Evolutionary conservation across 2,888 invertebrate genomes (phyloP).

Genomic region (Lasioglossum figueresi): DNA sequence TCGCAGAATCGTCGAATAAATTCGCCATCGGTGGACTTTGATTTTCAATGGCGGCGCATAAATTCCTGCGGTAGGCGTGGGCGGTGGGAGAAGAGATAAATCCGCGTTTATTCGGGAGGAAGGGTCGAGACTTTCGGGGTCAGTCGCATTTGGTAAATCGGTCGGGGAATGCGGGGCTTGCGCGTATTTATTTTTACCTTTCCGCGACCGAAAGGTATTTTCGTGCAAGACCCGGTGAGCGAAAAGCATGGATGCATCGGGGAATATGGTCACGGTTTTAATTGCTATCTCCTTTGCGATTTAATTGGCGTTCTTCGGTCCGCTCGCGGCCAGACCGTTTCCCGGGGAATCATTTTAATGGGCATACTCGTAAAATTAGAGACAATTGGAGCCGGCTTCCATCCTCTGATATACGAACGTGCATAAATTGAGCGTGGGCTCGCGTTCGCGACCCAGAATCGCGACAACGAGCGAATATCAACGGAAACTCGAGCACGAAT

Average conservation of each 20-base stretch:
- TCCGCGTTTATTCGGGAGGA: slow-evolving; percentile 33
- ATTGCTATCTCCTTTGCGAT: slow-evolving; percentile 15
- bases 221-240: background rate
- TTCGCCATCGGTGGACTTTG: background rate
- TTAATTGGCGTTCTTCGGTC: background rate
- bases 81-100: slow-evolving; percentile 32
- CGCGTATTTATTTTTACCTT: slow-evolving; percentile 38
- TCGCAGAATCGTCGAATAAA: slow-evolving; percentile 6
- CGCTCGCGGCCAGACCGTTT: background rate
- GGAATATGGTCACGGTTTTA: background rate
- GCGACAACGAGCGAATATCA: background rate
- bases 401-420: slow-evolving; percentile 32
- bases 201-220: background rate
- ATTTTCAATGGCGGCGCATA: slow-evolving; percentile 30
- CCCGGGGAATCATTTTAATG: slow-evolving; percentile 38
- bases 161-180: slow-evolving; percentile 45
- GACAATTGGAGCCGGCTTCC: slow-evolving; percentile 49
- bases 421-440: slow-evolving; percentile 72
- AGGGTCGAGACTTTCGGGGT: slow-evolving; percentile 41
- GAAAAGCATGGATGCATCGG: background rate
- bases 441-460: slow-evolving; percentile 34
- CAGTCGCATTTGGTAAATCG: slow-evolving; percentile 44
- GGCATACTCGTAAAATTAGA: slow-evolving; percentile 48
- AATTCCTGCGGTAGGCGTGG: slow-evolving; percentile 27
- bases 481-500: background rate